Evolutionary conservation across 2,797 vertebrate species (phyloP), one percentile per base, ranked within the genome.

Genomic region (Pseudochirops corinnae): DNA sequence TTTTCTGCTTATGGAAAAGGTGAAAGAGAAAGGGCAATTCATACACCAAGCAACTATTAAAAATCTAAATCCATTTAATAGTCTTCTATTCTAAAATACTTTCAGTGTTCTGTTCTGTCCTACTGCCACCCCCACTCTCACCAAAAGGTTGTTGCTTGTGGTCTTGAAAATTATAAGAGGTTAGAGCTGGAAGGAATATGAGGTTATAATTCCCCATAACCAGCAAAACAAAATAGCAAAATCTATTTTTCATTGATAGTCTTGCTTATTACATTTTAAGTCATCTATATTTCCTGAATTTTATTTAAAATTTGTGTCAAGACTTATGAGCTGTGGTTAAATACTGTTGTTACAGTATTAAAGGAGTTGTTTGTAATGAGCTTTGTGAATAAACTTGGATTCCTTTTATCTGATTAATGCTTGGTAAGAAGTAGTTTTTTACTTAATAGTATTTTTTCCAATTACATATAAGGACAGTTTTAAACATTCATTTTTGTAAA

Each of bases 311-410:
- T 98, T 98, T 97, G 95, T 97, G 97, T 98, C 97, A 97, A 97
- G 97, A 97, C 97, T 97, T 97, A 96, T 95, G 95, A 96, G 60
- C 60, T 97, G 97, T 94, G 95, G 95, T 97, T 96, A 93, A 57
- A 97, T 92, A 94, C 97, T 97, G 96, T 98, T 98, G 96, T 91
- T 96, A 94, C 94, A 97, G 96, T 98, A 98, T 98, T 98, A 97
- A 98, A 94, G 96, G 97, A 91, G 96, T 97, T 98, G 97, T 97
- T 97, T 97, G 97, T 96, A 97, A 92, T 97, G 95, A 97, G 96
- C 97, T 94, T 94, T 97, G 97, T 97, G 97, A 98, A 98, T 97
- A 98, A 98, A 97, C 96, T 96, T 98, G 97, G 97, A 98, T 98
- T 97, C 96, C 97, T 97, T 97, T 97, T 82, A 82, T 97, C 95